phyloP scores from a whole-genome alignment of 2,113 vertebrate genomes.

The Petrocephalus microphthalmus region DNA sequence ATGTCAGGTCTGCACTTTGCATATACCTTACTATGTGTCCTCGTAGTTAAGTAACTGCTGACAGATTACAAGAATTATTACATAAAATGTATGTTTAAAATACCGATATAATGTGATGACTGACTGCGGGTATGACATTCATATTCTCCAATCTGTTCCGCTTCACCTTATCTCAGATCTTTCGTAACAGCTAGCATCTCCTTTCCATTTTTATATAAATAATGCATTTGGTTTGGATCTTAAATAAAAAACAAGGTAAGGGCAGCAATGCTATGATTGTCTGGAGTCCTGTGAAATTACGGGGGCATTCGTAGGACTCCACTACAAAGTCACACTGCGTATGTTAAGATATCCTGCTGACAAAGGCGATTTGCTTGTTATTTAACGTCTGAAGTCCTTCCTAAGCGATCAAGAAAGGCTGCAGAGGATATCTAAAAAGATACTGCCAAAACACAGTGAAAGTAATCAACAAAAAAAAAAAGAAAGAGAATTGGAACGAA shows the following conservation, averaged over 20 bases:
- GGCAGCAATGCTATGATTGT: background rate
- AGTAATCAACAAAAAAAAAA: background rate
- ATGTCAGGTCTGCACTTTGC: background rate
- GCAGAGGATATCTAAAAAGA: slow-evolving; percentile 14
- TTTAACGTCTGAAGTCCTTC: slow-evolving; percentile 34
- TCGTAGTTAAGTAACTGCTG: background rate
- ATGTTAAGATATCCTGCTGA: slow-evolving; percentile 45
- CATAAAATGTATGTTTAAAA: background rate
- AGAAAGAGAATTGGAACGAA: background rate
- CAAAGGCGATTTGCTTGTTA: slow-evolving; percentile 46
- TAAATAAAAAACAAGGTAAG: slow-evolving; percentile 15
- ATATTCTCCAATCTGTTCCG: background rate
- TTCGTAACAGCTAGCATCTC: background rate
- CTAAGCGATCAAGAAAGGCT: slow-evolving; percentile 37
- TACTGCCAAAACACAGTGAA: background rate
- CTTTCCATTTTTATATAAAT: background rate
- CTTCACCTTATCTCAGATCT: background rate
- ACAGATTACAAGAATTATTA: background rate
- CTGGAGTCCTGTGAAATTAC: background rate
- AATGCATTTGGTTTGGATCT: background rate
- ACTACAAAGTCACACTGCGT: slow-evolving; percentile 40
- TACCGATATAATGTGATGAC: background rate
- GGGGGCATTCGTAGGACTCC: slow-evolving; percentile 25
- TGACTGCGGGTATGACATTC: background rate
- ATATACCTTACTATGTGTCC: background rate